Evolutionary conservation across 2,113 vertebrate genomes (phyloP).

Genomic region (Morone chrysops): DNA sequence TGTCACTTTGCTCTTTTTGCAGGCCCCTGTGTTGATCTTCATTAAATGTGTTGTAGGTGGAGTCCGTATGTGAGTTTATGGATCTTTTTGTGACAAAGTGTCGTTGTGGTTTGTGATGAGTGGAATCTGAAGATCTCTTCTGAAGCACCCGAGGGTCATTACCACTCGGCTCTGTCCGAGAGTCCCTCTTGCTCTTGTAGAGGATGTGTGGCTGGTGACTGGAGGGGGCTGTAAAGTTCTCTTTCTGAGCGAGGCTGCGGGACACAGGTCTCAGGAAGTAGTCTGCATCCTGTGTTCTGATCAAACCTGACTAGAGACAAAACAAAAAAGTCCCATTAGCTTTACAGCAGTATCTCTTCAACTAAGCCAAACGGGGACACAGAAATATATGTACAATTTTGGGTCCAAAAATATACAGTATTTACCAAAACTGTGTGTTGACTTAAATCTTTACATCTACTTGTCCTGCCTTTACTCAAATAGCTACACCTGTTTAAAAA

Average conservation of each 20-base stretch:
- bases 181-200: conserved; percentile 83
- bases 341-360: not conserved
- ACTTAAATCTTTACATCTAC: not conserved
- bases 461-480: not conserved
- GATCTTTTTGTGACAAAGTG: conserved; percentile 38
- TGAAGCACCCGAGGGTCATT: conserved; percentile 7
- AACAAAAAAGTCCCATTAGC: conserved; percentile 63
- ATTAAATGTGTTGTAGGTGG: conserved; percentile 3
- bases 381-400: not conserved
- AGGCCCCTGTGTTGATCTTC: conserved; percentile 16
- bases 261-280: conserved; percentile 89
- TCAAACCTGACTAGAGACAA: conserved; percentile 90
- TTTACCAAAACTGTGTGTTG: not conserved
- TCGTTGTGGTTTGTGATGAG: conserved; percentile 2
- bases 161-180: not conserved
- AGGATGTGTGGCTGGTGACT: conserved; percentile 88
- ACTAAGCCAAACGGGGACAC: not conserved
- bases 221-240: conserved; percentile 68
- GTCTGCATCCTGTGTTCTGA: conserved; percentile 88
- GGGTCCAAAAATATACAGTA: not conserved
- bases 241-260: conserved; percentile 71
- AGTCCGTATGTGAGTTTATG: not conserved
- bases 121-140: conserved; percentile 43
- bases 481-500: not conserved
- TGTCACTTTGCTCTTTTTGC: conserved; percentile 8